Evolutionary conservation across 2,888 invertebrate species (phyloP), one percentile per base, ranked within the genome.

Genomic region (Drosophila subsilvestris): DNA sequence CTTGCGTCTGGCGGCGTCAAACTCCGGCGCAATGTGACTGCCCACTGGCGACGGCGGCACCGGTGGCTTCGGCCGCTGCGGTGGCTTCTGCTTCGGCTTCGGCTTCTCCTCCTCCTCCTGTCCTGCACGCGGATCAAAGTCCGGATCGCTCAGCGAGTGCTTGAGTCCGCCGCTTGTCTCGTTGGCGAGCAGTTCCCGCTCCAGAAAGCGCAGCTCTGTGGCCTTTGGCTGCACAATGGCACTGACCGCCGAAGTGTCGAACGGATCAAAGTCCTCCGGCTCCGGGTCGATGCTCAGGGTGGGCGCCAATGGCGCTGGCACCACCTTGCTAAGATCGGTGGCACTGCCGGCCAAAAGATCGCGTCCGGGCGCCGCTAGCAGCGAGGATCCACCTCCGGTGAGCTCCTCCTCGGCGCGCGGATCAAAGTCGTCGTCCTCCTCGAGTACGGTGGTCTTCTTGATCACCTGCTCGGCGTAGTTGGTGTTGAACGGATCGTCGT

Each of bases 221-320:
- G 94, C 95, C 44, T 96, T 96, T 0, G 97, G 96, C 60, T 95
- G 95, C 49, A 95, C 94, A 42, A 95, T 93, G 58, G 94, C 93
- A 82, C 95, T 94, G 2, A 96, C 94, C 37, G 94, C 94, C 0
- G 97, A 96, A 0, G 97, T 97, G 88, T 97, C 97, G 85, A 98
- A 97, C 0, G 97, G 97, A 92, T 97, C 97, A 59, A 95, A 94
- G 84, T 94, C 94, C 58, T 94, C 95, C 0, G 78, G 63, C 0
- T 80, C 77, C 29, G 86, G 79, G 42, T 90, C 86, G 10, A 94
- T 93, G 49, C 93, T 91, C 25, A 92, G 90, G 50, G 90, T 87
- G 0, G 96, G 96, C 70, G 94, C 93, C 57, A 96, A 93, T 1
- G 96, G 96, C 27, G 94, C 93, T 79, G 95, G 95, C 0, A 93